Evolutionary conservation across 2,113 vertebrate genomes (phyloP).

Genomic region (Pipra filicauda): DNA sequence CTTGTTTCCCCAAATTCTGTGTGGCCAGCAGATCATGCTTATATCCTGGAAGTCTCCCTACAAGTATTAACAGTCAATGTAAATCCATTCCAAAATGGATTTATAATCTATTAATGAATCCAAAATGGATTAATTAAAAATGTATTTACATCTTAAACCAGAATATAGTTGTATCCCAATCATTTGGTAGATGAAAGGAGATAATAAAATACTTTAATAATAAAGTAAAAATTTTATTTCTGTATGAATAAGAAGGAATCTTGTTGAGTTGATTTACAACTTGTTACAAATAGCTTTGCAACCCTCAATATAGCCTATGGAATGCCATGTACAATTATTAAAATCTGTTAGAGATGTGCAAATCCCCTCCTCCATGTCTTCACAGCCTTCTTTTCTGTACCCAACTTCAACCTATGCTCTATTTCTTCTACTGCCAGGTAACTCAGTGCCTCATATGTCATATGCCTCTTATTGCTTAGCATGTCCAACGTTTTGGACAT

Average conservation of each 20-base stretch:
- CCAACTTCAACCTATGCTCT: neutral
- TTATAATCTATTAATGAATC: neutral
- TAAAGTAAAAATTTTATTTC: neutral
- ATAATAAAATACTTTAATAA: neutral
- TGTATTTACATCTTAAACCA: neutral
- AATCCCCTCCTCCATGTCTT: neutral
- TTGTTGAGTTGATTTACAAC: neutral
- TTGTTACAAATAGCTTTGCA: neutral
- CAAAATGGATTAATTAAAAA: neutral
- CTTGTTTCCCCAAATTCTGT: neutral
- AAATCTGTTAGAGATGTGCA: neutral
- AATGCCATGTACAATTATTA: neutral
- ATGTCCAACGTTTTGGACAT: neutral
- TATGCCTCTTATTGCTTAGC: neutral
- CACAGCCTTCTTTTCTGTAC: neutral
- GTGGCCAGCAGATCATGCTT: neutral
- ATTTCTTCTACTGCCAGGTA: neutral
- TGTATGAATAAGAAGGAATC: neutral
- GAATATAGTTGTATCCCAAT: neutral
- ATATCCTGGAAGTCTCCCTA: neutral
- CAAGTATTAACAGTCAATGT: neutral
- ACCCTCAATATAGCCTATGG: accelerated
- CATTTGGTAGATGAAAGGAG: neutral
- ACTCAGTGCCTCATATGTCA: neutral
- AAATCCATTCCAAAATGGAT: neutral